These are phyloP conservation scores for Meghimatium bilineatum DNA, from an alignment of 2,888 invertebrate species.

Conservation along the genomic window DNA sequence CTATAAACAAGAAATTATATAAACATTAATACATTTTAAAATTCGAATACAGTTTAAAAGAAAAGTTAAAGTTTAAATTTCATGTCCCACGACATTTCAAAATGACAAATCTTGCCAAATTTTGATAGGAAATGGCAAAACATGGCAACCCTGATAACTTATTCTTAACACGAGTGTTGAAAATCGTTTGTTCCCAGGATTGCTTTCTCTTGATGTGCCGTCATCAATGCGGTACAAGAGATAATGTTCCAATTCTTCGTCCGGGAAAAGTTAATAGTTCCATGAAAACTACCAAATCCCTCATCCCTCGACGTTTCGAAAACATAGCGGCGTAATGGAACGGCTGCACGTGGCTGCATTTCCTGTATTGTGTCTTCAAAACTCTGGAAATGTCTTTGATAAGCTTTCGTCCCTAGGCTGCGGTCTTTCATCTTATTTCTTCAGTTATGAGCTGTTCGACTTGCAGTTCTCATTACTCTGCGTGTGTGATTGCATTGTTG, in stretches of 20 bases:
- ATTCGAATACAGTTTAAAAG: too few relatives aligned
- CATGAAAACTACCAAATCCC: conserved; percentile 15
- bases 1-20: too few relatives aligned
- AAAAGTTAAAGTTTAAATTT: too few relatives aligned
- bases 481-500: conserved; percentile 25
- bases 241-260: conserved; percentile 6
- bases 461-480: conserved; percentile 5
- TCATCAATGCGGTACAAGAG: background rate
- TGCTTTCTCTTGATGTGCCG: background rate
- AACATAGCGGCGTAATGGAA: conserved; percentile 4
- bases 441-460: background rate
- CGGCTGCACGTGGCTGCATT: conserved; percentile 3
- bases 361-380: conserved; percentile 26
- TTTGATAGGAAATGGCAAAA: too few relatives aligned
- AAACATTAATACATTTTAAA: too few relatives aligned
- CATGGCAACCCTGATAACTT: background rate
- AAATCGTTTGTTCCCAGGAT: background rate
- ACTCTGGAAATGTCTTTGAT: conserved; percentile 23
- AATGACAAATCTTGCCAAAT: too few relatives aligned
- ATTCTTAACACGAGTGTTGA: background rate
- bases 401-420: background rate
- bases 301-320: background rate
- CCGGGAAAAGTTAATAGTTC: conserved; percentile 13
- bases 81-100: too few relatives aligned
- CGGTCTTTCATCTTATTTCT: conserved; percentile 20